Conservation (phyloP, 1,140 invertebrate genomes). For the Orius insidiosus region DNA sequence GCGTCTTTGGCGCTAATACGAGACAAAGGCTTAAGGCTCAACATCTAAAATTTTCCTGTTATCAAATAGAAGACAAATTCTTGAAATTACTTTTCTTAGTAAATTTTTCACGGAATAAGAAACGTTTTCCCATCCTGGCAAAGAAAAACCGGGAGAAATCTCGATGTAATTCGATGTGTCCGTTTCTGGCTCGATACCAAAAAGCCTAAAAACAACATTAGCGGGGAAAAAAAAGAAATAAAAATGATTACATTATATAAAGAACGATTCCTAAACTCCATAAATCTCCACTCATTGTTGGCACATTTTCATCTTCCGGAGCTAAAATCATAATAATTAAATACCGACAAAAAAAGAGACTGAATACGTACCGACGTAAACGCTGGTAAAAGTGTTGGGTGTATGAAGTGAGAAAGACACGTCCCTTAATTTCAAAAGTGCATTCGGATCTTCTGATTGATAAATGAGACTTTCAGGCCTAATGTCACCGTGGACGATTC, state of each 20-base stretch:
- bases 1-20: slow-evolving; percentile 31
- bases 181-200: too few species aligned
- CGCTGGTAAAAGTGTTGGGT: slow-evolving; percentile 6
- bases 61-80: slow-evolving; percentile 19
- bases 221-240: too few species aligned
- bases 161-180: too few species aligned
- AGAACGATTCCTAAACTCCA: slow-evolving; percentile 36
- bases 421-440: slow-evolving; percentile 31
- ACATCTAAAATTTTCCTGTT: slow-evolving; percentile 25
- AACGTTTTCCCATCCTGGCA: too few species aligned
- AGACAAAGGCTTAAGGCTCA: slow-evolving; percentile 30
- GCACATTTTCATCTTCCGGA: slow-evolving; percentile 33
- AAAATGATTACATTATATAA: slow-evolving; percentile 32
- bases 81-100: background rate
- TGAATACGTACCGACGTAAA: slow-evolving; percentile 9
- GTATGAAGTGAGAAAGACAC: slow-evolving; percentile 29
- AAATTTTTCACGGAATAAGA: background rate
- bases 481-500: slow-evolving; percentile 30
- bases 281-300: slow-evolving; percentile 30
- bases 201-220: too few species aligned
- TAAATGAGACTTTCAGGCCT: slow-evolving; percentile 36
- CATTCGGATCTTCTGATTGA: slow-evolving; percentile 26
- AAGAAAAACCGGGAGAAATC: too few species aligned
- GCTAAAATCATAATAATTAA: slow-evolving; percentile 29
- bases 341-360: slow-evolving; percentile 1